Conservation (phyloP, 2,113 vertebrate genomes). For the Scopus umbretta region DNA sequence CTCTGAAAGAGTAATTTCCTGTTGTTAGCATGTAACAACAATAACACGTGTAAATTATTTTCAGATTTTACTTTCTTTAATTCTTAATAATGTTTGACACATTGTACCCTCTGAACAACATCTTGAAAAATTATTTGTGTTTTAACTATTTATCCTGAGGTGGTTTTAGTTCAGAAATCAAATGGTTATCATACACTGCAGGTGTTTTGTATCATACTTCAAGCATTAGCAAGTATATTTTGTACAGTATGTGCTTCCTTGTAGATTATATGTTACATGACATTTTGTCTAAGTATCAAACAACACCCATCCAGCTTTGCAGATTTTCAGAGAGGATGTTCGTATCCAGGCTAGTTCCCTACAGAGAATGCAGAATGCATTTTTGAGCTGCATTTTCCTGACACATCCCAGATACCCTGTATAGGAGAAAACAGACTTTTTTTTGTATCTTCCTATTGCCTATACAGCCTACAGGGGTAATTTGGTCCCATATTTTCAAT, state of each 20-base stretch:
- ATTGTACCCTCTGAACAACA: not conserved
- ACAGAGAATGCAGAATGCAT: not conserved
- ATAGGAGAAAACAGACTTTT: not conserved
- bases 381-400: not conserved
- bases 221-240: not conserved
- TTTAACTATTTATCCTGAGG: not conserved
- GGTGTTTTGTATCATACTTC: not conserved
- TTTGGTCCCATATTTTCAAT: not conserved
- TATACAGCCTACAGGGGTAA: not conserved
- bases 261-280: not conserved
- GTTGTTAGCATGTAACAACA: not conserved
- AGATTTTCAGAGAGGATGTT: not conserved
- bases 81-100: not conserved
- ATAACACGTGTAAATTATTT: not conserved
- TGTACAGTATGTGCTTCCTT: not conserved
- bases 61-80: not conserved
- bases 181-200: not conserved
- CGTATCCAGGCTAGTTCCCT: not conserved
- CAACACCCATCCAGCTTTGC: not conserved
- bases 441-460: not conserved
- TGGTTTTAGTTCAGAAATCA: not conserved
- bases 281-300: not conserved
- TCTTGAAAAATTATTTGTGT: not conserved
- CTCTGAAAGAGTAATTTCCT: constrained; percentile 3
- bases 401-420: not conserved